Percentiles rank a stretch among this genome's conserved stretches.
phyloP scores from a whole-genome alignment of 2,797 vertebrate genomes.

The Eurystomus glaucurus region DNA sequence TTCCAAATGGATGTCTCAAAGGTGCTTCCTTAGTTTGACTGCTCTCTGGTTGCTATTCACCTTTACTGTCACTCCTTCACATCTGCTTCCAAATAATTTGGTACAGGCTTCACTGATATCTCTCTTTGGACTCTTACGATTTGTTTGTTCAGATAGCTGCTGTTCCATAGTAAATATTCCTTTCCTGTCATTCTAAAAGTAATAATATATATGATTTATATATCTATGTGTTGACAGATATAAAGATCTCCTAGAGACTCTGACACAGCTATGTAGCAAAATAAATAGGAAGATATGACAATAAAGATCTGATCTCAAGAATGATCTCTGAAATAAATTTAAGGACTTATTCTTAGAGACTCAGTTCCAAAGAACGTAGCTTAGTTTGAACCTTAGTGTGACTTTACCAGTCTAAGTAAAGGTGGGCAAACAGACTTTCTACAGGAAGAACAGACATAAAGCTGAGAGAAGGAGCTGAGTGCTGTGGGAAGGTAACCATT shows the following conservation, averaged over 20 bases:
- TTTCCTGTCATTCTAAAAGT: not conserved
- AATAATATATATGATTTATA: not conserved
- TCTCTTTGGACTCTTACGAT: not conserved
- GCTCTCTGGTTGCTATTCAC: not conserved
- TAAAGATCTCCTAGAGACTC: not conserved
- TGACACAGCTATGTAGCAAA: not conserved
- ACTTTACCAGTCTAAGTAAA: not conserved
- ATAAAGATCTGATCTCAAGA: not conserved
- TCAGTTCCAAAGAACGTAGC: not conserved
- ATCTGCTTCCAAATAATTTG: not conserved
- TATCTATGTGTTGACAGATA: not conserved
- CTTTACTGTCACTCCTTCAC: not conserved
- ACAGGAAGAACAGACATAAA: not conserved
- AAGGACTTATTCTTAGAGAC: not conserved
- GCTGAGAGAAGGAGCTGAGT: not conserved
- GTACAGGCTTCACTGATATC: not conserved
- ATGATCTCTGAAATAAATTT: not conserved
- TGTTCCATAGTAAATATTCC: not conserved
- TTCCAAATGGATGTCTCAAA: not conserved
- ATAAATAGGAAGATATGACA: not conserved
- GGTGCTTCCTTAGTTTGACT: not conserved
- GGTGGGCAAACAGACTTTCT: not conserved
- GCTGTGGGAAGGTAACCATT: conserved; percentile 9
- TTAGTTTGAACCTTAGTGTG: not conserved
- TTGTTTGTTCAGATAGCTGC: not conserved